Evolutionary conservation across 2,888 invertebrate species (phyloP), one percentile per base, ranked within the genome.

Genomic region (Pinctada fucata): DNA sequence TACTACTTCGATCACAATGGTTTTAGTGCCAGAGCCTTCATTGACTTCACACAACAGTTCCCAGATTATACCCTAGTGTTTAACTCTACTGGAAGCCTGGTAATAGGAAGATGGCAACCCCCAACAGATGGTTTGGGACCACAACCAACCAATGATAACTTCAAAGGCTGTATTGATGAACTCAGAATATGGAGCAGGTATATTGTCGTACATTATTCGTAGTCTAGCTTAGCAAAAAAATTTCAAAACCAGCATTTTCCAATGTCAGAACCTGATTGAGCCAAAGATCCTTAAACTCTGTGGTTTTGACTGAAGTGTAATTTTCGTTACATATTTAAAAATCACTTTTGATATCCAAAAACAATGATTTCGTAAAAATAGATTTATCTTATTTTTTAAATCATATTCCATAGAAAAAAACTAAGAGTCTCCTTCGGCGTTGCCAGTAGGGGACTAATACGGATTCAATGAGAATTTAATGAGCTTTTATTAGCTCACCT

Each of bases 161-260:
- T 85, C 74, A 58, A n/a, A 2, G 86, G 85, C 6, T 81, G 79
- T 74, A 82, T 86, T 67, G 86, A 86, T 78, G 84, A 86, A 72
- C 72, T 86, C 8, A 68, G 85, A 45, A 76, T 85, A 4, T 86
- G 86, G 86, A 78, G 75, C 65, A 81, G 74, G 85, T 85, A 58
- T 51, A 81, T 75, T 31, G 2, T 47, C 4, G 8, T 76, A 13
- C 10, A 47, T 73, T 3, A 16, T 58, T 47, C 31, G 31, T 31
- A 31, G 31, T 31, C 31, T 31, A 31, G 31, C 31, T 31, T 31
- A 31, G 31, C 31, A 31, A 31, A 31, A 31, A 31, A 31, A 31
- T 1, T 31, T 31, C 31, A 31, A 31, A 31, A 31, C 31, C 31
- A 31, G 31, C 31, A 31, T 31, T 31, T 31, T 31, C 31, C 31